A percentile compares a stretch with the other conserved stretches of the same genome.
Evolutionary conservation across 2,113 vertebrate genomes (phyloP).

Genomic region (Laterallus jamaicensis): DNA sequence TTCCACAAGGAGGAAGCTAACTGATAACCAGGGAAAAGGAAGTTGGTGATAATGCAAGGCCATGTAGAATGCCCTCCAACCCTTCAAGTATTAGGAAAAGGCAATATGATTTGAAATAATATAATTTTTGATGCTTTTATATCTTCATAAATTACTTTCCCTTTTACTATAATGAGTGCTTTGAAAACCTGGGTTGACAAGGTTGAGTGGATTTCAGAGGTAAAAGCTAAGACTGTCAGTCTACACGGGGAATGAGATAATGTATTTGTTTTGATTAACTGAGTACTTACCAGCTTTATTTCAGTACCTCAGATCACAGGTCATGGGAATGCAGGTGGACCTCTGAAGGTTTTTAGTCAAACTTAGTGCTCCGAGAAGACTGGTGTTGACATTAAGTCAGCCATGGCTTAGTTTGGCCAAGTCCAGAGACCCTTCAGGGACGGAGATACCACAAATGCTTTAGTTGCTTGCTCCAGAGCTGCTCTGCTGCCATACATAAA

Average conservation of each 20-base stretch:
- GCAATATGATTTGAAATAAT: not conserved
- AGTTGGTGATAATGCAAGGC: rapidly evolving
- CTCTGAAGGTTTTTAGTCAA: not conserved
- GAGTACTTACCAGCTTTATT: not conserved
- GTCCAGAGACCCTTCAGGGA: not conserved
- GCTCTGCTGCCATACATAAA: not conserved
- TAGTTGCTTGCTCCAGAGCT: not conserved
- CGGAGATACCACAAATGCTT: not conserved
- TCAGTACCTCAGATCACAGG: not conserved
- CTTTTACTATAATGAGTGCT: not conserved
- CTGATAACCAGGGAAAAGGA: not conserved
- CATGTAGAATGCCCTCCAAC: not conserved
- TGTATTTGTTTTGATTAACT: not conserved
- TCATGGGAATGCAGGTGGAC: not conserved
- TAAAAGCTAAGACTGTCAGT: not conserved
- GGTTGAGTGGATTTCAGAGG: not conserved
- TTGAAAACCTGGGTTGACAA: not conserved
- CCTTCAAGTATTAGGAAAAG: not conserved
- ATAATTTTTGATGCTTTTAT: not conserved
- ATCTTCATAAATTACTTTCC: not conserved
- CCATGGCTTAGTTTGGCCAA: not conserved
- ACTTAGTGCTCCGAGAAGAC: not conserved
- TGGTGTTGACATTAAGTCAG: not conserved
- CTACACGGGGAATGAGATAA: not conserved
- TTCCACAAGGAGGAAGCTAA: not conserved